Conservation (phyloP, 2,797 vertebrate genomes). For the Myotis planiceps region DNA sequence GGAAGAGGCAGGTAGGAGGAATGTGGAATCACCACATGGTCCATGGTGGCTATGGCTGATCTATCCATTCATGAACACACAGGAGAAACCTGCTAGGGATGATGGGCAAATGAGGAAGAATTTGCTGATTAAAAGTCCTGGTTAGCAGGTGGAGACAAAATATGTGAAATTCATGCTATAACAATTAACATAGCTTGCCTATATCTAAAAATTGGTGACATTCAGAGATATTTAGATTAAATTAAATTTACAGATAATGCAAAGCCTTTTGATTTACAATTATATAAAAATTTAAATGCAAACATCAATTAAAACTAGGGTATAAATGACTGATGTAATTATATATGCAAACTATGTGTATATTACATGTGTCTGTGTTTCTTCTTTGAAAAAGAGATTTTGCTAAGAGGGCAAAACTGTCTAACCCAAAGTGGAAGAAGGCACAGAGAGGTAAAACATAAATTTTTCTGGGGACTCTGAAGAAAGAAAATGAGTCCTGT, state of each 20-base stretch:
- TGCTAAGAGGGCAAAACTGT: not conserved
- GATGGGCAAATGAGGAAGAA: not conserved
- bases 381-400: constrained; percentile 32
- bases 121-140: not conserved
- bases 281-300: not conserved
- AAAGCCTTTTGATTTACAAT: not conserved
- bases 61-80: not conserved
- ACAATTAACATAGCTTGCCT: not conserved
- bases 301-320: not conserved
- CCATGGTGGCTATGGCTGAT: not conserved
- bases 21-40: not conserved
- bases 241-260: not conserved
- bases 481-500: not conserved
- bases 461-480: not conserved
- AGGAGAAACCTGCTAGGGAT: not conserved
- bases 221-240: not conserved
- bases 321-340: not conserved
- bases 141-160: not conserved
- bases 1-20: not conserved
- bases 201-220: not conserved
- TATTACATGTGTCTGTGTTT: not conserved
- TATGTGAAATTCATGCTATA: not conserved
- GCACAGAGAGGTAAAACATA: not conserved
- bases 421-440: not conserved
- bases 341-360: not conserved